Conservation (phyloP, 2,888 invertebrate genomes). For the Stenurella melanura region DNA sequence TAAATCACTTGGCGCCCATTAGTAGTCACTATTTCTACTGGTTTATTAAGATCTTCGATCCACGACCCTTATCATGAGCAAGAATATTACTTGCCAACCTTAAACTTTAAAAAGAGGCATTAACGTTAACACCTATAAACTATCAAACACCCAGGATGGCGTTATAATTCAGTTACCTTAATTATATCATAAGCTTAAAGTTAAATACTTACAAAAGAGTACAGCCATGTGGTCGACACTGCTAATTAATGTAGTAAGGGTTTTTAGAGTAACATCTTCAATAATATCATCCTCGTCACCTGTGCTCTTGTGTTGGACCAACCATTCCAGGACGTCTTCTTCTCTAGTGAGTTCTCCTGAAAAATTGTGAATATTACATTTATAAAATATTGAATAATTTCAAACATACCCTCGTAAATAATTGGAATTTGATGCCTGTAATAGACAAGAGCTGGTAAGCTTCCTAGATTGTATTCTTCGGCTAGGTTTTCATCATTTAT, state of each 20-base stretch:
- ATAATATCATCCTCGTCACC: constrained; percentile 96
- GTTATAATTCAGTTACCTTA: too few relatives aligned
- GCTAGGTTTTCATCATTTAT: constrained; percentile 93
- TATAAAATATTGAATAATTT: not conserved
- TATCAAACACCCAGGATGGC: too few relatives aligned
- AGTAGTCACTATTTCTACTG: too few relatives aligned
- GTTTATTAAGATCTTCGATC: too few relatives aligned
- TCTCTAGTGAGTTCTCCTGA: constrained; percentile 91
- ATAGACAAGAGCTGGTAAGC: constrained; percentile 91
- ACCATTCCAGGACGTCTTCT: constrained; percentile 94
- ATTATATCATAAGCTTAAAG: not conserved
- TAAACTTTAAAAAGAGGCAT: too few relatives aligned
- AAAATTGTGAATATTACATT: constrained; percentile 20
- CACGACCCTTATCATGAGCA: too few relatives aligned
- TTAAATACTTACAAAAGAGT: constrained; percentile 87
- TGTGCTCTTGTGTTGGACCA: constrained; percentile 93
- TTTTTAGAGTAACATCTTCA: constrained; percentile 94
- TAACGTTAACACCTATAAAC: too few relatives aligned
- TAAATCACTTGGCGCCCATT: too few relatives aligned
- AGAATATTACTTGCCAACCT: too few relatives aligned
- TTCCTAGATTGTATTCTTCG: constrained; percentile 93
- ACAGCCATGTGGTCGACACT: constrained; percentile 95
- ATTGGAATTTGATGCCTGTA: constrained; percentile 96
- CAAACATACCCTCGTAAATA: constrained; percentile 88
- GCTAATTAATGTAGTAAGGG: constrained; percentile 89